A percentile compares a stretch with the other conserved stretches of the same genome.
phyloP scores from a whole-genome alignment of 2,888 invertebrate genomes.

The Cordilura impudica region DNA sequence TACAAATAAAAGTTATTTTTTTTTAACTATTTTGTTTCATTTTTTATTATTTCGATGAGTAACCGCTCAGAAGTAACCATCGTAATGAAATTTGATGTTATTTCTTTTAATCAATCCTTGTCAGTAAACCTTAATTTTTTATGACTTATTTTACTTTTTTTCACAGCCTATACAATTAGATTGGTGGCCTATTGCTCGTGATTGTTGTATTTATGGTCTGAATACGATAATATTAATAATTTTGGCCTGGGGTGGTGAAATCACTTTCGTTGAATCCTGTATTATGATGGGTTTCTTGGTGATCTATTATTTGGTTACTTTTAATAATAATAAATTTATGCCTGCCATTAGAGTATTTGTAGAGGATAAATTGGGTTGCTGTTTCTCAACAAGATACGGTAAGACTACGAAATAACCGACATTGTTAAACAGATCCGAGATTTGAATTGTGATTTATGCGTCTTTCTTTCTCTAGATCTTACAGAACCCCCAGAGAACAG shows the following conservation, averaged over 20 bases:
- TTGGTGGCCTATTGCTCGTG: conserved; percentile 89
- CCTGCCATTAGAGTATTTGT: conserved; percentile 75
- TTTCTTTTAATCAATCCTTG: no score
- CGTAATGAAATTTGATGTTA: no score
- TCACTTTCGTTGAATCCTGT: conserved; percentile 89
- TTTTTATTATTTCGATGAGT: no score
- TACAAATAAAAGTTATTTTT: neutral
- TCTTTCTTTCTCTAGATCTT: conserved; percentile 75
- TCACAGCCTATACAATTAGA: conserved; percentile 86
- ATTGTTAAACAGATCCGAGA: no score
- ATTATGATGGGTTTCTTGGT: conserved; percentile 86
- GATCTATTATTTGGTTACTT: conserved; percentile 86
- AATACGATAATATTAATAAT: conserved; percentile 84
- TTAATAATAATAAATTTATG: conserved; percentile 82
- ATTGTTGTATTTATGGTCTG: conserved; percentile 86
- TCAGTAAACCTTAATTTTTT: no score
- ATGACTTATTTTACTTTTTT: conserved; percentile 7
- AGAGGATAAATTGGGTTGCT: conserved; percentile 77
- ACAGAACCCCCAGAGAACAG: conserved; percentile 76
- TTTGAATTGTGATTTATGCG: no score
- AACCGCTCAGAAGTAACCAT: no score
- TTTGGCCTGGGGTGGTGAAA: conserved; percentile 87
- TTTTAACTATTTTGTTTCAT: neutral
- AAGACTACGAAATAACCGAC: no score
- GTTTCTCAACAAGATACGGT: conserved; percentile 77